Conservation (phyloP, 2,888 invertebrate genomes). For the Nudaria mundana region DNA sequence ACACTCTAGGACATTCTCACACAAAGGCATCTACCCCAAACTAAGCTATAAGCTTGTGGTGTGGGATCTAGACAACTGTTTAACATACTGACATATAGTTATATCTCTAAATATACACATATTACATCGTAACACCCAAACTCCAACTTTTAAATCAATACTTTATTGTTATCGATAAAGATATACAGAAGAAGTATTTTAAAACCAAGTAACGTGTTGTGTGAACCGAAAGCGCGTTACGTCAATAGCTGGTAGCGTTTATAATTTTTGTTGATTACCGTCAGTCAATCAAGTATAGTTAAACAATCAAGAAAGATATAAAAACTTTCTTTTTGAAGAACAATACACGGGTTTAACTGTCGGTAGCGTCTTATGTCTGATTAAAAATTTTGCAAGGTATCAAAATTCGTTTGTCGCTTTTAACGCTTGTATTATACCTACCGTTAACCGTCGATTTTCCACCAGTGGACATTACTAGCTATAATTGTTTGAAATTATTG, state of each 20-base stretch:
- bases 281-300: slow-evolving; percentile 55
- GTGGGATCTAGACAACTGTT: too few species aligned
- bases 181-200: slow-evolving; percentile 13
- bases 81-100: too few species aligned
- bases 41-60: too few species aligned
- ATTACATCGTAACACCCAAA: too few species aligned
- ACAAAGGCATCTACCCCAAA: too few species aligned
- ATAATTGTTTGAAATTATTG: background rate
- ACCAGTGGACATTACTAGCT: background rate
- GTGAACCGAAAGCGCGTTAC: slow-evolving; percentile 44
- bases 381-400: slow-evolving; percentile 37
- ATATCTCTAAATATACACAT: too few species aligned
- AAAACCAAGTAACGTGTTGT: slow-evolving; percentile 11
- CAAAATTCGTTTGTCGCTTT: slow-evolving; percentile 25
- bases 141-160: too few species aligned
- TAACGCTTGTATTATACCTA: slow-evolving; percentile 16
- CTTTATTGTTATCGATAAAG: too few species aligned
- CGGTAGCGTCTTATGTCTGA: slow-evolving; percentile 29
- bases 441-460: slow-evolving; percentile 15
- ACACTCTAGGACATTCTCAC: too few species aligned
- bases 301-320: slow-evolving; percentile 49
- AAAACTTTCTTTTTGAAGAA: slow-evolving; percentile 55
- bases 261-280: slow-evolving; percentile 45
- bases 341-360: slow-evolving; percentile 20
- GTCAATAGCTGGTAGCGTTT: slow-evolving; percentile 49